These are phyloP conservation scores for Balearica regulorum DNA, from an alignment of 2,797 vertebrate genomes.

Conservation along the genomic window DNA sequence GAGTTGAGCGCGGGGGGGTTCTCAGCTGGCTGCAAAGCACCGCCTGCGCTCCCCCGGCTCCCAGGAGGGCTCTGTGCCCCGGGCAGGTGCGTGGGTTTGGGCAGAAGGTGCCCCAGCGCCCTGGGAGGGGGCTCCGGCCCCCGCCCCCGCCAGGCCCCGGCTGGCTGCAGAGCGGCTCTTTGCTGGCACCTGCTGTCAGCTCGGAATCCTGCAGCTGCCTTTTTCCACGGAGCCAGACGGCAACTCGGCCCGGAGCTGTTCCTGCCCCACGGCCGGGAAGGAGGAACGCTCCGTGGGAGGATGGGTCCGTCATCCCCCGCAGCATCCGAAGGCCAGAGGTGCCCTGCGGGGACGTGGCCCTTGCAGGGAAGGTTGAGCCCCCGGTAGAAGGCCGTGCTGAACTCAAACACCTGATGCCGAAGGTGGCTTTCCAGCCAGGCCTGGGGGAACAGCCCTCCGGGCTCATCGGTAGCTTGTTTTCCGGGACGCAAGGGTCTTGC, in stretches of 20 bases:
- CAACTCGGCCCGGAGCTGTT: background rate
- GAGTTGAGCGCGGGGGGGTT: background rate
- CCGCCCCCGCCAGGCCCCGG: background rate
- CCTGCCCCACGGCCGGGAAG: background rate
- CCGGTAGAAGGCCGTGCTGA: background rate
- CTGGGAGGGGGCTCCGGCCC: background rate
- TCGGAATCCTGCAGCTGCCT: background rate
- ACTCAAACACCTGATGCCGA: background rate
- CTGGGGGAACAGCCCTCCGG: too few relatives aligned
- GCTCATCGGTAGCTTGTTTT: background rate
- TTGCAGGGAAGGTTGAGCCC: background rate
- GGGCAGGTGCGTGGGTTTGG: background rate
- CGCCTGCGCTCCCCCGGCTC: accelerated
- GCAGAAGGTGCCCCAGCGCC: background rate
- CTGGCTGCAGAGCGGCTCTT: slow-evolving; percentile 1
- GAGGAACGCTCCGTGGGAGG: background rate
- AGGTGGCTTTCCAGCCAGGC: background rate
- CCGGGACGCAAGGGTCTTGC: background rate
- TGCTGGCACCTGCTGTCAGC: slow-evolving; percentile 59
- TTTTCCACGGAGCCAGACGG: accelerated
- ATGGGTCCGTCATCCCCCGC: background rate
- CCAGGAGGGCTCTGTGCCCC: background rate
- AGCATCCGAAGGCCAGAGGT: background rate
- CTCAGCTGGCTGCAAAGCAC: background rate
- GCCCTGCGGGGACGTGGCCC: background rate